Base-by-base conservation (phyloP, 2,113 vertebrate genomes). In the Mixornis gularis region DNA sequence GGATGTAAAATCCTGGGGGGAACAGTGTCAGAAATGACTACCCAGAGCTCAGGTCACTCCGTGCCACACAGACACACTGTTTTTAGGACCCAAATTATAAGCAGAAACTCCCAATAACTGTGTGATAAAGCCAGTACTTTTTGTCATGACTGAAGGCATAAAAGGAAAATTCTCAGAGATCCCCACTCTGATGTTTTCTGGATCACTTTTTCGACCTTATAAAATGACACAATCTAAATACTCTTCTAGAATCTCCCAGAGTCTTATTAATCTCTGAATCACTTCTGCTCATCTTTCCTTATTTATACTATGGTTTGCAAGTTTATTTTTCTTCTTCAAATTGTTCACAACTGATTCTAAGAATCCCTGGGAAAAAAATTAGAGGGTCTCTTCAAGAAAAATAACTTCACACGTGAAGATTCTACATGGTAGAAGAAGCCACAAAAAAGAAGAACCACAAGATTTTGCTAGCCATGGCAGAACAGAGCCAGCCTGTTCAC, bases 381-480 rank as follows among this genome's bases (percentile, higher is more conserved):
- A 64, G 30, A 44, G 20, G 4, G 5, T 62, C 13, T 49, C 36
- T 38, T 74, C 25, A 53, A 34, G 25, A 79, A 87, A 70, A 87
- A 22, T 22, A 53, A 36, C 8, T 71, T 52, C 32, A 55, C 36
- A 55, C 40, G 36, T 24, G 19, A 73, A 44, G 41, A 58, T 36
- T 51, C 17, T 34, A 19, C 3, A 4, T 7, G 40, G 30, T 24
- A 69, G 46, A 70, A 58, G 32, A 3, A 2, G 24, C 10, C 2
- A 10, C 53, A 80, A 41, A 52, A 65, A 49, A 78, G 30, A 3
- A 49, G 9, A 1, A 29, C 18, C 5, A 7, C 44, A 80, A 44
- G 13, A 22, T 36, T 1, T 11, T 10, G 17, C 20, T 5, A 8
- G 22, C 4, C 16, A 26, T 1, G 1, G 24, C 24, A 43, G 48